A percentile compares a stretch with the other conserved stretches of the same genome.
phyloP scores from a whole-genome alignment of 2,888 invertebrate genomes.

The Agrotis exclamationis region DNA sequence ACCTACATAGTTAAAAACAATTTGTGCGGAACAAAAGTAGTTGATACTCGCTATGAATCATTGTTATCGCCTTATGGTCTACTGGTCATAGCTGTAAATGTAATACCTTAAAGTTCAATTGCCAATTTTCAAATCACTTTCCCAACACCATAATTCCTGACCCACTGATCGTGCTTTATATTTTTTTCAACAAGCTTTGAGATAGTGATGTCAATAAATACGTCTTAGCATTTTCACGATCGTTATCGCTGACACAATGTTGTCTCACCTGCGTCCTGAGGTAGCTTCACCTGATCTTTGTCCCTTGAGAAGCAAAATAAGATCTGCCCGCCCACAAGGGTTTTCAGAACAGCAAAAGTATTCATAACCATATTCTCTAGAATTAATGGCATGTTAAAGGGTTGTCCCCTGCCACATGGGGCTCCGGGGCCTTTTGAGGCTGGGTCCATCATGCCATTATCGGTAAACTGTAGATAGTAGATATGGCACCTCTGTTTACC shows the following conservation, averaged over 20 bases:
- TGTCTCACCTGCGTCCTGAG: no score
- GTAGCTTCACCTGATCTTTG: no score
- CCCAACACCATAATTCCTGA: no score
- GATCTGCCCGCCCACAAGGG: background rate
- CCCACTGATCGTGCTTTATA: no score
- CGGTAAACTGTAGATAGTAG: conserved; percentile 18
- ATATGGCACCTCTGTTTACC: conserved; percentile 12
- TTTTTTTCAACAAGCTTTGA: no score
- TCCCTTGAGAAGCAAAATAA: background rate
- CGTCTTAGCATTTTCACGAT: no score
- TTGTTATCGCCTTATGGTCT: no score
- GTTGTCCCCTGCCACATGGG: conserved; percentile 8
- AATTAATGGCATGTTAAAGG: conserved; percentile 31
- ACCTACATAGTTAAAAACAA: conserved; percentile 9
- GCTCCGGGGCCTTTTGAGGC: background rate
- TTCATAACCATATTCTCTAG: conserved; percentile 10
- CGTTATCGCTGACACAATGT: no score
- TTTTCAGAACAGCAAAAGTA: background rate
- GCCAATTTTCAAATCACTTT: no score
- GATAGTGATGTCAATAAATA: no score
- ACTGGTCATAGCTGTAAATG: background rate
- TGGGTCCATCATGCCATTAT: conserved; percentile 1
- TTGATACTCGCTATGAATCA: conserved; percentile 4
- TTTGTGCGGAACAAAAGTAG: background rate
- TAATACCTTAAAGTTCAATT: background rate